A percentile compares a stretch with the other conserved stretches of the same genome.
Evolutionary conservation across 2,888 invertebrate genomes (phyloP).

Genomic region (Amphipyra tragopoginis): DNA sequence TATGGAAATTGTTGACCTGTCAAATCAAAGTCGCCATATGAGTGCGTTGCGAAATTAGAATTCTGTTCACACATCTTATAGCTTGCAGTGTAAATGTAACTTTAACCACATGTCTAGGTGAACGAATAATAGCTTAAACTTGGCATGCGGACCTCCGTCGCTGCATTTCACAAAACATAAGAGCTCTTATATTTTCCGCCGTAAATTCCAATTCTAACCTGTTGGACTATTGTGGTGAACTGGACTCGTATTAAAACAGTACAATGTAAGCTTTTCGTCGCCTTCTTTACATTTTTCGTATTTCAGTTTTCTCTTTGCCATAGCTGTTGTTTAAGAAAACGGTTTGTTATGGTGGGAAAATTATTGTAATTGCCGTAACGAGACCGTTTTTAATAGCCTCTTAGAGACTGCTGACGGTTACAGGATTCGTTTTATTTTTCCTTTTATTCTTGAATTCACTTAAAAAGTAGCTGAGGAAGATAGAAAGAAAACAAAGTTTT

Average conservation of each 20-base stretch:
- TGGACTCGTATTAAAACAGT: constrained; percentile 15
- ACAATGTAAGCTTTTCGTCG: background rate
- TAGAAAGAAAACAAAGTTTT: too few species aligned
- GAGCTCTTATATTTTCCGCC: constrained; percentile 46
- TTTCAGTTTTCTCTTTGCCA: constrained; percentile 18
- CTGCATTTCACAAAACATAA: constrained; percentile 31
- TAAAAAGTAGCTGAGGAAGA: too few species aligned
- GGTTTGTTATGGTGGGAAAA: too few species aligned
- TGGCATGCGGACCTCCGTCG: constrained; percentile 18
- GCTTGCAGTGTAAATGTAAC: constrained; percentile 19
- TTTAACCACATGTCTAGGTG: constrained; percentile 34
- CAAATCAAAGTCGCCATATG: too few species aligned
- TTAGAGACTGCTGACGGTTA: too few species aligned
- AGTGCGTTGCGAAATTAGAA: too few species aligned
- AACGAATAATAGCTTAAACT: constrained; percentile 36
- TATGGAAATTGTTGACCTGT: too few species aligned
- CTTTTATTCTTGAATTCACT: too few species aligned
- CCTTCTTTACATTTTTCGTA: constrained; percentile 19
- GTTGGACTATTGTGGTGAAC: constrained; percentile 30
- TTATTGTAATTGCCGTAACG: background rate
- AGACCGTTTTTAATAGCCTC: background rate
- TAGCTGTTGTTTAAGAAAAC: constrained; percentile 1
- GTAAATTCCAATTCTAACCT: constrained; percentile 41
- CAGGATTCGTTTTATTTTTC: too few species aligned
- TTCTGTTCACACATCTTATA: background rate